Evolutionary conservation across 2,888 invertebrate species (phyloP).

Genomic region (Galerucella nymphaeae): DNA sequence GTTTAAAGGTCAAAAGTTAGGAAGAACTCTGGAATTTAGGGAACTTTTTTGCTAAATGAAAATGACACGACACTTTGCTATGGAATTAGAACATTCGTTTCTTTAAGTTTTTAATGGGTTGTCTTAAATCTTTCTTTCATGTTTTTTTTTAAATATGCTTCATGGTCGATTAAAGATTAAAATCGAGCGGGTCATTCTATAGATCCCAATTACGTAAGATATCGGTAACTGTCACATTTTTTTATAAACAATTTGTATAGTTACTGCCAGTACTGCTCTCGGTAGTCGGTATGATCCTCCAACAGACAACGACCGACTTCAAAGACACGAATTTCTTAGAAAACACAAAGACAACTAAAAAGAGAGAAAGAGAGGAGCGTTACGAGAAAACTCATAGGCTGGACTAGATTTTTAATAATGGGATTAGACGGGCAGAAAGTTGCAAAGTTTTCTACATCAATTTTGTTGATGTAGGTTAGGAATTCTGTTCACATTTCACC

Average conservation of each 20-base stretch:
- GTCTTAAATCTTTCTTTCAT: neutral
- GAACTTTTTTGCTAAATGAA: neutral
- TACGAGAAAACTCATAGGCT: slow-evolving; percentile 3
- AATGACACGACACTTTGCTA: neutral
- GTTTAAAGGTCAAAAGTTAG: slow-evolving; percentile 20
- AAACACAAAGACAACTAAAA: slow-evolving; percentile 1
- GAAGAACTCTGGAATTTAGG: neutral
- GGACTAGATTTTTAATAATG: neutral
- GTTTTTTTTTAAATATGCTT: neutral
- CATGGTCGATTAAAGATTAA: neutral
- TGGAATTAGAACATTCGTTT: no score
- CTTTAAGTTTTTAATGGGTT: no score
- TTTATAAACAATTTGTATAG: neutral
- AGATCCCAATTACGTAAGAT: neutral
- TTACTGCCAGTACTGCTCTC: no score
- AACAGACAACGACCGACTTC: slow-evolving; percentile 1
- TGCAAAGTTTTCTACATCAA: no score
- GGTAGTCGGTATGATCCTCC: neutral
- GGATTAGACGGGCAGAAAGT: neutral
- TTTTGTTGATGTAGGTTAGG: no score
- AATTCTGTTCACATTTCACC: no score
- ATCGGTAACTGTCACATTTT: slow-evolving; percentile 3
- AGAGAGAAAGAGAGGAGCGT: neutral
- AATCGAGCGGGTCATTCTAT: neutral
- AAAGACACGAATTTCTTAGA: slow-evolving; percentile 16